Conservation (phyloP, 2,888 invertebrate species). For the Hypomecis atomaria region DNA sequence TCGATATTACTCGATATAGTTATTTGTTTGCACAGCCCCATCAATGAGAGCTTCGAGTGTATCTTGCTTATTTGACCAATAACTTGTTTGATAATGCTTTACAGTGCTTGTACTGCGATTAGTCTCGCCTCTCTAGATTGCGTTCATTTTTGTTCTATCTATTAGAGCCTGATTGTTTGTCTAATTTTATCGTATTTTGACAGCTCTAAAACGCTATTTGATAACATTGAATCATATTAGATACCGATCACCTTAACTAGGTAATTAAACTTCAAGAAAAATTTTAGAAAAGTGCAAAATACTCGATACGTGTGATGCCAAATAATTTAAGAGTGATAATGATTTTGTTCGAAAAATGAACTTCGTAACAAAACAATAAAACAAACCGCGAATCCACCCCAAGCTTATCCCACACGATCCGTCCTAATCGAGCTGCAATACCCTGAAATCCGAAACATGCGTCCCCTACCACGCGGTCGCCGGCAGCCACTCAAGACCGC, state of each 20-base stretch:
- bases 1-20: constrained; percentile 69
- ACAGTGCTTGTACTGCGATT: constrained; percentile 74
- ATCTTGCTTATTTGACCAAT: constrained; percentile 81
- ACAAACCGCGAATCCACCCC: constrained; percentile 51
- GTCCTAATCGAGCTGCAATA: constrained; percentile 63
- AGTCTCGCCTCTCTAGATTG: constrained; percentile 69
- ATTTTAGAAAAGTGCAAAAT: background rate
- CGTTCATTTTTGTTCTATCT: constrained; percentile 65
- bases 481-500: constrained; percentile 67
- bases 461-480: constrained; percentile 44
- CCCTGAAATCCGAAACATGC: constrained; percentile 62
- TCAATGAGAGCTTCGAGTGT: constrained; percentile 76
- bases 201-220: background rate
- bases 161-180: constrained; percentile 46
- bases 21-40: constrained; percentile 73
- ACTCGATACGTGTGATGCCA: too few relatives aligned
- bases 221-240: too few relatives aligned
- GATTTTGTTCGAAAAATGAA: constrained; percentile 7
- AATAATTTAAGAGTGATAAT: background rate
- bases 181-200: constrained; percentile 30
- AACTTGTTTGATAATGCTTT: constrained; percentile 78
- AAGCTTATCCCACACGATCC: constrained; percentile 50
- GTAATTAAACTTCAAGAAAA: too few relatives aligned
- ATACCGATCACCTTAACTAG: too few relatives aligned
- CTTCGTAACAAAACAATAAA: constrained; percentile 43